Base-by-base conservation (phyloP, 2,888 invertebrate species). In the Masnerella sp. region DNA sequence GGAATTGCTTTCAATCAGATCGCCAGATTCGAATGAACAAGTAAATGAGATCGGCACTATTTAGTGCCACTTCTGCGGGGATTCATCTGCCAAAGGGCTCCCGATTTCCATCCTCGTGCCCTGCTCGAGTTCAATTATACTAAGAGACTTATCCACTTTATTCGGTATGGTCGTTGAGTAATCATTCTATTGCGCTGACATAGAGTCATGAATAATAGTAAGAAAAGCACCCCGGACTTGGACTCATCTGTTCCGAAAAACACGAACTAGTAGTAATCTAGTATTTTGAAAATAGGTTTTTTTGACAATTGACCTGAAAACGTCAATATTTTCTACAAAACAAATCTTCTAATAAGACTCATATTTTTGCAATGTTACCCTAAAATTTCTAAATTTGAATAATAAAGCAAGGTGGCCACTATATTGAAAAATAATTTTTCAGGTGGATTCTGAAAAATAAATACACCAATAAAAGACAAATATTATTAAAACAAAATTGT, bases 81-180 rank as follows among this genome's bases (percentile, higher is more conserved):
- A n/a, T n/a, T n/a, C n/a, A n/a, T n/a, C n/a, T n/a, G n/a, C n/a
- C n/a, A n/a, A 78, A 77, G 75, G 74, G 77, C 69, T 72, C 71
- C 45, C 58, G 70, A 72, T 72, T 51, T 45, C 40, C 67, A 77
- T 71, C 70, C 79, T 80, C 81, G 77, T 69, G 68, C 79, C 81
- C 81, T 80, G 78, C 78, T 76, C 78, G 81, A 80, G 80, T 84
- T 83, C 81, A 83, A 85, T 83, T 84, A 81, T 82, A 80, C 78
- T 81, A 82, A 80, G 82, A 83, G 84, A 81, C 82, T 85, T 84
- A 85, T 84, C 83, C 85, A 85, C 84, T 85, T 85, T 84, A 85
- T 84, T 80, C 79, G 80, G 81, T 77, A n/a, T 28, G 81, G 76
- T 82, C 79, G 82, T 81, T 81, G 78, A 73, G 83, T 84, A 85